These are phyloP conservation scores for Brachionus koreanus DNA, from an alignment of 1,140 invertebrate species.

Conservation along the genomic window DNA sequence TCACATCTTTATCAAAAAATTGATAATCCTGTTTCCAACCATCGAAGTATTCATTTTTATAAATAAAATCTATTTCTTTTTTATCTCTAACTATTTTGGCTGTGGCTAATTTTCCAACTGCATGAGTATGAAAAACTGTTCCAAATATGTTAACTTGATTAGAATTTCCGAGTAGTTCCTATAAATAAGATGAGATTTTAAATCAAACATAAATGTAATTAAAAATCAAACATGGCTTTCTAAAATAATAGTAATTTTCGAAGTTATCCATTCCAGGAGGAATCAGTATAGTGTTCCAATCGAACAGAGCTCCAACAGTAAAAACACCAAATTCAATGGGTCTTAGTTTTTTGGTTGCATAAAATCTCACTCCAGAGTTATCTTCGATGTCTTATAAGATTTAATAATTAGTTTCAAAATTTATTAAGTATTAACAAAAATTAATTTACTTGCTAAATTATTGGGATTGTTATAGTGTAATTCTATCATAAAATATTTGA, in stretches of 20 bases:
- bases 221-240: background rate
- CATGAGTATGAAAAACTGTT: background rate
- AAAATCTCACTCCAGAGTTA: background rate
- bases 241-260: background rate
- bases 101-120: background rate
- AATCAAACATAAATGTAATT: too few species aligned
- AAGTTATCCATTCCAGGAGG: background rate
- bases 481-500: constrained; percentile 38
- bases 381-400: background rate
- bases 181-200: background rate
- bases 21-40: background rate
- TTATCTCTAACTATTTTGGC: background rate
- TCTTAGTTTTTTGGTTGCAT: constrained; percentile 8
- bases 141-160: background rate
- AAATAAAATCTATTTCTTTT: background rate
- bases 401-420: background rate
- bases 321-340: constrained; percentile 16
- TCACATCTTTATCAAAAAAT: background rate
- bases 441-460: background rate
- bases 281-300: background rate
- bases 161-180: background rate
- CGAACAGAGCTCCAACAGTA: background rate
- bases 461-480: background rate
- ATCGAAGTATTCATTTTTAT: background rate
- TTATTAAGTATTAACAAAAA: background rate